Conservation (phyloP, 2,888 invertebrate genomes). For the Microplitis deprimator region DNA sequence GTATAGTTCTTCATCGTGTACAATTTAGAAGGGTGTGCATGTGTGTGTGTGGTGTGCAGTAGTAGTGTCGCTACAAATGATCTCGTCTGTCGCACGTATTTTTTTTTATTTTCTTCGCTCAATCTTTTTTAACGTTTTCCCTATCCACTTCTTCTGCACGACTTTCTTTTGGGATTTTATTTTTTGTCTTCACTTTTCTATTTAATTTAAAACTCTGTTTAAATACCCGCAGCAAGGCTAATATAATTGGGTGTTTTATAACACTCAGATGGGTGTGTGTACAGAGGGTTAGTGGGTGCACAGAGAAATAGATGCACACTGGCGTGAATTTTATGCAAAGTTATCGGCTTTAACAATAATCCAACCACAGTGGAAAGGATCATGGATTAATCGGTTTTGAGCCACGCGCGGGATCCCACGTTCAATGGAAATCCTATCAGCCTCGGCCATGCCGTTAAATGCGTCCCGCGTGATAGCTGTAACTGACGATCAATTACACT, state of each 20-base stretch:
- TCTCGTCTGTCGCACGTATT: slow-evolving; percentile 26
- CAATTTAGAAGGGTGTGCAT: not conserved
- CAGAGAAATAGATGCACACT: slow-evolving; percentile 10
- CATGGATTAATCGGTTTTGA: slow-evolving; percentile 43
- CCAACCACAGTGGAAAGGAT: slow-evolving; percentile 38
- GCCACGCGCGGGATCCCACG: slow-evolving; percentile 38
- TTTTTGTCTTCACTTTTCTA: not conserved
- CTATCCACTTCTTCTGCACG: not conserved
- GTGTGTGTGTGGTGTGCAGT: not conserved
- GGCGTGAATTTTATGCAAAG: slow-evolving; percentile 36
- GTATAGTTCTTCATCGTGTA: not conserved
- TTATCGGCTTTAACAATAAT: slow-evolving; percentile 41
- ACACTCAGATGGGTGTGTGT: not conserved
- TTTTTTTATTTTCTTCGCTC: slow-evolving; percentile 23
- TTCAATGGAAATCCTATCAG: slow-evolving; percentile 44
- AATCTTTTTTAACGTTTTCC: slow-evolving; percentile 10
- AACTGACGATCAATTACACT: slow-evolving; percentile 42
- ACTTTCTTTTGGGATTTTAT: not conserved
- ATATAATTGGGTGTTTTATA: not conserved
- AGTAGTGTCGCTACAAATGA: slow-evolving; percentile 29
- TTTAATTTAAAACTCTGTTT: not conserved
- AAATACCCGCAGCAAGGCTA: not conserved
- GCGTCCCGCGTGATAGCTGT: slow-evolving; percentile 38
- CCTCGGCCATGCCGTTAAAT: slow-evolving; percentile 40
- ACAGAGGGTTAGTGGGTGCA: not conserved